Evolutionary conservation across 2,113 vertebrate species (phyloP), one percentile per base, ranked within the genome.

Genomic region (Hepsetus odoe): DNA sequence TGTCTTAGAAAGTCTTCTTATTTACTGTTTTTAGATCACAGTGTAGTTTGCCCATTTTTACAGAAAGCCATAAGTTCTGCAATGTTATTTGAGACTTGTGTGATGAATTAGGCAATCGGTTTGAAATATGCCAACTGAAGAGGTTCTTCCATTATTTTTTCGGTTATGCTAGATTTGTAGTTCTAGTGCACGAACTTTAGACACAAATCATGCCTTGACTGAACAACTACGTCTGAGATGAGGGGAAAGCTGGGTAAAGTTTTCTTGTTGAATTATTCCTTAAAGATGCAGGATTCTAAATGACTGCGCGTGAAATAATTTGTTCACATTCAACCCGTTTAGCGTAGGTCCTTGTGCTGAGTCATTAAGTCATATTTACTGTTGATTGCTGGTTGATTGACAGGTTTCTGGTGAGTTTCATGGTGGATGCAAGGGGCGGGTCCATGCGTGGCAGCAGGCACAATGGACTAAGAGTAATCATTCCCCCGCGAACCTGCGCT

Each of bases 331-430:
- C 9, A 32, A 33, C 26, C 30, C 35, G 5, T 33, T 62, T 4
- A 18, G 28, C 56, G 28, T 32, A 13, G 3, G 59, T n/a, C 61
- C 33, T 65, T 10, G 33, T 2, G 18, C 3, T 6, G 0, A 18
- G 2, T 18, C 18, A 9, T 65, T 30, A 1, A 18, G 18, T 12
- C 5, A 64, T 4, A 20, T 10, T 9, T 18, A 8, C 18, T 81
- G 35, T 42, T 24, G 40, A 66, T 26, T 4, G 38, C 14, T 76
- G 6, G n/a, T 69, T 82, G 72, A 28, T 75, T 64, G 26, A 44
- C 87, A 99, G 97, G 83, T 99, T 99, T 88, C 90, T 99, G 86
- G 98, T 98, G 83, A 98, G 97, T 84, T 99, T 98, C 88, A 99
- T 99, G 98, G 98, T 99, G 35, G 98, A 99, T 0, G 98, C 98